Conservation (phyloP, 2,113 vertebrate genomes). For the Chaenogobius annularis region DNA sequence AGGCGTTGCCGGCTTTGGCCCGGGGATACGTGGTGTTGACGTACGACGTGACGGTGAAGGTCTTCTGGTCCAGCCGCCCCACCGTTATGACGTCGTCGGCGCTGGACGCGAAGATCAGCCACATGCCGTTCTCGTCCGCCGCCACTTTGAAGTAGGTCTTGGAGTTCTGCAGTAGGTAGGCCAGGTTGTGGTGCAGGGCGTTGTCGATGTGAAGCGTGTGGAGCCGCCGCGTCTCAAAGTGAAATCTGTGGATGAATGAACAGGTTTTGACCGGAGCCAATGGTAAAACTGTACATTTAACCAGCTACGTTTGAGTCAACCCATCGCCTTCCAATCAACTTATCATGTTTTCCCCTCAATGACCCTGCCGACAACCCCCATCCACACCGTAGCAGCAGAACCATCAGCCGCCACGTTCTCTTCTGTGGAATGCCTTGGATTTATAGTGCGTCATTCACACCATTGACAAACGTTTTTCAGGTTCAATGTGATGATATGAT, state of each 20-base stretch:
- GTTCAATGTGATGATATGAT: too few species aligned
- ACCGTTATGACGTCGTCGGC: slow-evolving; percentile 86
- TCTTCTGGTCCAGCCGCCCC: slow-evolving; percentile 84
- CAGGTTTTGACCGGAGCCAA: neutral
- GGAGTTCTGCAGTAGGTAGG: slow-evolving; percentile 90
- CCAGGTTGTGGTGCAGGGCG: slow-evolving; percentile 83
- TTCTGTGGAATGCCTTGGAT: too few species aligned
- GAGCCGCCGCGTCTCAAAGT: slow-evolving; percentile 77
- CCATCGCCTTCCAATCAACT: too few species aligned
- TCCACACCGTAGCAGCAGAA: too few species aligned
- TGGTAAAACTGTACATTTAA: neutral
- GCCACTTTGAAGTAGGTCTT: slow-evolving; percentile 97
- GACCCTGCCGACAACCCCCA: too few species aligned
- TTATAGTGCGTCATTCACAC: too few species aligned
- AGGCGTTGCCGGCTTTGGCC: slow-evolving; percentile 91
- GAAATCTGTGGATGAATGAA: slow-evolving; percentile 74
- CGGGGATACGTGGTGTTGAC: slow-evolving; percentile 91
- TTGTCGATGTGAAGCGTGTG: slow-evolving; percentile 79
- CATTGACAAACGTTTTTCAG: too few species aligned
- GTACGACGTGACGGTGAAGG: slow-evolving; percentile 78
- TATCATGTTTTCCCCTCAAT: too few species aligned
- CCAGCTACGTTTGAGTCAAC: too few species aligned
- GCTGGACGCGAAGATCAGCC: slow-evolving; percentile 91
- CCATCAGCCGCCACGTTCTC: too few species aligned
- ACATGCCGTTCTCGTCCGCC: slow-evolving; percentile 88